Percentiles rank a stretch among this genome's conserved stretches.
Evolutionary conservation across 1,140 invertebrate species (phyloP).

Genomic region (Ladona fulva): DNA sequence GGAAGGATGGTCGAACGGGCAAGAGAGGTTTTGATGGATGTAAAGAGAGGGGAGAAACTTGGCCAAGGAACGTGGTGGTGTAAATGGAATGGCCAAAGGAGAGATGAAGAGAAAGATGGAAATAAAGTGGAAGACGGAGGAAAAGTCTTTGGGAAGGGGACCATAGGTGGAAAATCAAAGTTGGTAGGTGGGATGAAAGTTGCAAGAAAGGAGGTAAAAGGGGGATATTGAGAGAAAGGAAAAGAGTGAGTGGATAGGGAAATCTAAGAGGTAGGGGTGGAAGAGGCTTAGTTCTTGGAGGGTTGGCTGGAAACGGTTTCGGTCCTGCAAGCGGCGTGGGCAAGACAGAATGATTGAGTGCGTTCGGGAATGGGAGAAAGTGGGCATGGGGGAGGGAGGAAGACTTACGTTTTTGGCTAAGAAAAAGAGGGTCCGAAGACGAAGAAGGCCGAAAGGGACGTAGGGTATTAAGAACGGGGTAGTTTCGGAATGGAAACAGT

Average conservation of each 20-base stretch:
- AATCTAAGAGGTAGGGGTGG: not conserved
- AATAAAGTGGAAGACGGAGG: too few species aligned
- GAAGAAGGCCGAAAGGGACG: too few species aligned
- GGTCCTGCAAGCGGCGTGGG: not conserved
- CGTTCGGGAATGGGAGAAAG: not conserved
- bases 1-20: not conserved
- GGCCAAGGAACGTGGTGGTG: not conserved
- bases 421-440: not conserved
- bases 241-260: too few species aligned
- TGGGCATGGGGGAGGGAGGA: not conserved
- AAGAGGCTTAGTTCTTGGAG: not conserved
- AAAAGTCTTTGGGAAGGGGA: too few species aligned
- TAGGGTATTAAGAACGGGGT: too few species aligned
- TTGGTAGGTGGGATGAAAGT: too few species aligned
- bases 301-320: not conserved
- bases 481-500: too few species aligned
- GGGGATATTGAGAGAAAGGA: not conserved
- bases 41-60: not conserved
- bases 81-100: too few species aligned
- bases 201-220: not conserved
- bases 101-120: too few species aligned
- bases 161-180: too few species aligned
- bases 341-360: constrained; percentile 9
- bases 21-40: too few species aligned
- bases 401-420: not conserved